These are phyloP conservation scores for Leptinotarsa rubiginosa DNA, from an alignment of 2,888 invertebrate genomes.

Conservation along the genomic window DNA sequence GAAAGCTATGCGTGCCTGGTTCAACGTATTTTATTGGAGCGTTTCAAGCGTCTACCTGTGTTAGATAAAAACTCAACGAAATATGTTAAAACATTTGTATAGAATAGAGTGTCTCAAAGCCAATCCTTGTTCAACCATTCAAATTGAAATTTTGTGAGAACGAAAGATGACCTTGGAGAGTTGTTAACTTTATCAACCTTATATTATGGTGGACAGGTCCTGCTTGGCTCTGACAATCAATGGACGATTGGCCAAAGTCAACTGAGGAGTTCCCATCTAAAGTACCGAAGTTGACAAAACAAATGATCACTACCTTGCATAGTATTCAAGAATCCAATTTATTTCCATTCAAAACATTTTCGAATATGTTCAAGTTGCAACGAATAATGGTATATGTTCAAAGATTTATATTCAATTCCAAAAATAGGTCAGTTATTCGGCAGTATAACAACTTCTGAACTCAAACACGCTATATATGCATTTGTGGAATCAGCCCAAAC, in stretches of 20 bases:
- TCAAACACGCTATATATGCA: not conserved
- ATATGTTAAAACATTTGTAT: not conserved
- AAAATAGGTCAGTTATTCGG: not conserved
- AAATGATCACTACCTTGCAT: not conserved
- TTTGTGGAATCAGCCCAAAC: not conserved
- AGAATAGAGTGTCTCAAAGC: not conserved
- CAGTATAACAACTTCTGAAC: not conserved
- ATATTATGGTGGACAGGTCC: not conserved
- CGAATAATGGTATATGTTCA: too few relatives aligned
- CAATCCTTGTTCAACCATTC: not conserved
- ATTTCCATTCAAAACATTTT: not conserved
- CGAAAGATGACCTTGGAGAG: not conserved
- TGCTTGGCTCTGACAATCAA: not conserved
- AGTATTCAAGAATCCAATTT: not conserved
- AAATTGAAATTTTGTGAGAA: not conserved
- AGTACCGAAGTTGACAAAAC: not conserved
- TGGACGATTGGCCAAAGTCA: not conserved
- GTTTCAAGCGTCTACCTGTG: constrained; percentile 1
- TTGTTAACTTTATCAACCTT: too few relatives aligned
- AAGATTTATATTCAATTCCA: not conserved
- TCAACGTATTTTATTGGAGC: constrained; percentile 14
- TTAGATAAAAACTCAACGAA: not conserved
- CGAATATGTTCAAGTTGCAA: not conserved
- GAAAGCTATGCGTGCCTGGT: constrained; percentile 7
- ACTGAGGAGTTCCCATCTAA: not conserved